Evolutionary conservation across 2,888 invertebrate genomes (phyloP), one percentile per base, ranked within the genome.

Genomic region (Parnassius apollo): DNA sequence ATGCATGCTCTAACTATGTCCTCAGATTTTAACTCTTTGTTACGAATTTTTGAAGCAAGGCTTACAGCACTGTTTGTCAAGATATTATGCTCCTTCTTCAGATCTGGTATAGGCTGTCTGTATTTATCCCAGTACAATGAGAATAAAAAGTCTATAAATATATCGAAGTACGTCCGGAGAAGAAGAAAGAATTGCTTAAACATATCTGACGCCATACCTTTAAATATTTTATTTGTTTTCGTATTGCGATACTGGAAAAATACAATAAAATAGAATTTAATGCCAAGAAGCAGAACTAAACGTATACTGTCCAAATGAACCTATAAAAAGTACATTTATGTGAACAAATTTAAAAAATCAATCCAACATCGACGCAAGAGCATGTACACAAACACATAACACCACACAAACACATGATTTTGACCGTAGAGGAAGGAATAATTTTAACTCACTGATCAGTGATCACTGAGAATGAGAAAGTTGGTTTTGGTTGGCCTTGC

Each of bases 1-100:
- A 97, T 95, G 78, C 94, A 98, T 2, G 94, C 93, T 65, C 88
- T 86, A 0, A 97, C 95, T 18, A 97, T 93, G 66, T 94, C 93
- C 75, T 94, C 94, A 2, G 95, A 94, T 56, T 93, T 94, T 9
- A 96, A 68, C 75, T 95, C 87, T 57, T 91, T 92, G 42, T 77
- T 85, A 74, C 94, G 91, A 59, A 96, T 96, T 83, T 94, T 94
- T 57, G 86, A 82, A 0, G 96, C 96, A 66, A 96, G 79, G 12
- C 93, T 85, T 12, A 93, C 88, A 0, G 95, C 96, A 81, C 96
- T 96, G 74, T 95, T 93, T 0, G 77, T 67, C 4, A 92, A 70
- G 0, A 92, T 74, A 0, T 68, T 71, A 64, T 88, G 88, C 45
- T 72, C 76, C 48, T 82, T 78, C 10, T 88, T 84, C 64, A 92